phyloP scores from a whole-genome alignment of 2,797 vertebrate genomes.

The Danio choprae region DNA sequence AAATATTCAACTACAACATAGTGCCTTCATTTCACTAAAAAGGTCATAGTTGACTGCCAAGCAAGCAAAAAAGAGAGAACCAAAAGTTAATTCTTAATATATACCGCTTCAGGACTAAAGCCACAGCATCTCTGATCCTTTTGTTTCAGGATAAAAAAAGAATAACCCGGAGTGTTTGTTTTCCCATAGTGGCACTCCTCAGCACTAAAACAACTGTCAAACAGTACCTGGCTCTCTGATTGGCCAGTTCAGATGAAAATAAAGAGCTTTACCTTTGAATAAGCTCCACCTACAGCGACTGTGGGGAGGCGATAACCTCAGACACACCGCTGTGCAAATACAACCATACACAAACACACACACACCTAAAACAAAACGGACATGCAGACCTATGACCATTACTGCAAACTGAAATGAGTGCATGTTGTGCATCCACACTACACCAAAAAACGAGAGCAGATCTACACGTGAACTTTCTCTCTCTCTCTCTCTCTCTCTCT shows the following conservation, averaged over 20 bases:
- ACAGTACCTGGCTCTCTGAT: conserved; percentile 14
- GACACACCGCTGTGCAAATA: conserved; percentile 43
- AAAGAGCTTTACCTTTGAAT: conserved; percentile 34
- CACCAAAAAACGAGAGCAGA: conserved; percentile 5
- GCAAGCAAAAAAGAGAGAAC: background rate
- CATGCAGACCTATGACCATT: conserved; percentile 24
- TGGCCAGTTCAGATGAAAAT: conserved; percentile 36
- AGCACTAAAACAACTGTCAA: conserved; percentile 43
- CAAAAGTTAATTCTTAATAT: background rate
- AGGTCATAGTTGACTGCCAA: too few species aligned
- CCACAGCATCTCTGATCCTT: conserved; percentile 1
- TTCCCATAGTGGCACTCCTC: conserved; percentile 21
- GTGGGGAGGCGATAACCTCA: conserved; percentile 54
- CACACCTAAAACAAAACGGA: conserved; percentile 33
- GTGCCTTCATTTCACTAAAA: too few species aligned
- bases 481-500: background rate
- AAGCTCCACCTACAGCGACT: conserved; percentile 16
- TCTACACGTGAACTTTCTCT: background rate
- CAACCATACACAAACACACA: conserved; percentile 27
- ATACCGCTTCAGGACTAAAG: background rate
- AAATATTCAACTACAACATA: too few species aligned
- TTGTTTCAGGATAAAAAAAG: background rate
- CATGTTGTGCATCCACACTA: background rate
- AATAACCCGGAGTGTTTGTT: conserved; percentile 14
- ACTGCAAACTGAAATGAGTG: conserved; percentile 33